phyloP scores from a whole-genome alignment of 1,140 invertebrate genomes.

The Scylla paramamosain region DNA sequence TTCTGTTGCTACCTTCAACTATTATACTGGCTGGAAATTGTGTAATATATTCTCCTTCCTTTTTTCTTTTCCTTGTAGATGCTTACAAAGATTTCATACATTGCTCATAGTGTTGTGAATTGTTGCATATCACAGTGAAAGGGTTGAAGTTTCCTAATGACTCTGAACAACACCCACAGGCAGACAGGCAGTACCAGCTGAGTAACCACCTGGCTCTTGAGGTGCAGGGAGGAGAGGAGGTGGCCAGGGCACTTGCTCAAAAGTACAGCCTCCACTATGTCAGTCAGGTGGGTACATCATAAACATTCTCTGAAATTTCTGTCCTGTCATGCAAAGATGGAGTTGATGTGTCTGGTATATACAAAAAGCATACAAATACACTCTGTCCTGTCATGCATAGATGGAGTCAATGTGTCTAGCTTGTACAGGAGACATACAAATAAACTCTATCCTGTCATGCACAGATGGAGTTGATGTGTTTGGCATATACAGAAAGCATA shows the following conservation, averaged over 20 bases:
- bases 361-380: no score
- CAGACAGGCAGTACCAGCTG: not conserved
- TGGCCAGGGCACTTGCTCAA: not conserved
- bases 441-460: not conserved
- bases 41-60: no score
- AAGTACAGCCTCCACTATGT: conserved; percentile 51
- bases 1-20: no score
- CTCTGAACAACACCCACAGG: no score
- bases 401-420: no score
- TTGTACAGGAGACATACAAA: no score
- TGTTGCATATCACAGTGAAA: no score
- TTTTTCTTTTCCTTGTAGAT: no score
- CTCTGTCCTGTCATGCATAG: not conserved
- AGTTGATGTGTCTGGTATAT: not conserved
- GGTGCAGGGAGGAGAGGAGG: not conserved
- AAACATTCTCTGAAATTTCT: not conserved
- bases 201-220: conserved; percentile 60
- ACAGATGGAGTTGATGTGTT: not conserved
- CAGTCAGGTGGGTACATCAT: not conserved
- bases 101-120: no score
- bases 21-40: no score
- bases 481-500: not conserved
- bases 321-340: not conserved
- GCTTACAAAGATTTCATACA: no score
- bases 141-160: no score